Conservation (phyloP, 2,888 invertebrate genomes). For the Argynnis bischoffii region DNA sequence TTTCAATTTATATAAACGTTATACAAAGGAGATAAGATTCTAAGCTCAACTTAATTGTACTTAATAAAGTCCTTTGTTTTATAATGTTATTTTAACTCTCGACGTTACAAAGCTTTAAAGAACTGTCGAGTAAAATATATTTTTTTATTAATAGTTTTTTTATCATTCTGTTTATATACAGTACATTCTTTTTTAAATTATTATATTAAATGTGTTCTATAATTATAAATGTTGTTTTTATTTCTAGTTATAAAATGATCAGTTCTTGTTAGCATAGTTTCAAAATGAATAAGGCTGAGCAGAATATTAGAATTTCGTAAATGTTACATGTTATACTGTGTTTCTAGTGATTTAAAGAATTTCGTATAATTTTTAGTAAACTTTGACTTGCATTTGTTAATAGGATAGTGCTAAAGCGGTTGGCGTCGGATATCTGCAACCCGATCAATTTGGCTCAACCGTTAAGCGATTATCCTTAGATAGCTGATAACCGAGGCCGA, state of each 20-base stretch:
- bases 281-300: too few relatives aligned
- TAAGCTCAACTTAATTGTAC: background rate
- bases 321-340: too few relatives aligned
- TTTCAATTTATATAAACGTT: background rate
- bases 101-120: background rate
- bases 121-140: too few relatives aligned
- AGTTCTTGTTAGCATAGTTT: too few relatives aligned
- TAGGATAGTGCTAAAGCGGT: constrained; percentile 1
- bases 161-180: too few relatives aligned
- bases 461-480: constrained; percentile 23
- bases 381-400: background rate
- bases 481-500: constrained; percentile 18
- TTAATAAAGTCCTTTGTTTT: background rate
- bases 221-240: too few relatives aligned
- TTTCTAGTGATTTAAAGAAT: background rate
- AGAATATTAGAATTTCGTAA: too few relatives aligned
- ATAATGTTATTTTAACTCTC: background rate
- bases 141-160: too few relatives aligned
- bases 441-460: constrained; percentile 20
- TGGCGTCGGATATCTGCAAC: constrained; percentile 17
- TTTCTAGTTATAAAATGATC: too few relatives aligned
- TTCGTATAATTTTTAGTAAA: background rate
- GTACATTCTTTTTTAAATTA: too few relatives aligned
- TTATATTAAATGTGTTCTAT: too few relatives aligned
- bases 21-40: background rate